Conservation (phyloP, 2,888 invertebrate genomes). For the Hirtodrosophila trivittata region DNA sequence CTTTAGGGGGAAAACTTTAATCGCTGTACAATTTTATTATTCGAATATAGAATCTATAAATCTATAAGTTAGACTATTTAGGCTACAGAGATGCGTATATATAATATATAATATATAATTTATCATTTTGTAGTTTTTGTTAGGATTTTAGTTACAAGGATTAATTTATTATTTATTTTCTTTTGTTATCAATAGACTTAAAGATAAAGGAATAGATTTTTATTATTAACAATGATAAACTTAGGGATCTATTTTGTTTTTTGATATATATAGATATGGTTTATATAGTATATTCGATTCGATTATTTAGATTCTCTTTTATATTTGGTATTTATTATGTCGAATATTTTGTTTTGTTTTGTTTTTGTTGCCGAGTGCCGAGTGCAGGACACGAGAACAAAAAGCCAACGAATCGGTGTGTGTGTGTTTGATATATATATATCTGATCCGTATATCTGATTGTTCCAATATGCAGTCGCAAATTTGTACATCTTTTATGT, state of each 20-base stretch:
- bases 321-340: too few relatives aligned
- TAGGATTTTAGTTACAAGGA: conserved; percentile 53
- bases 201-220: conserved; percentile 7
- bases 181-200: conserved; percentile 19
- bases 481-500: not conserved
- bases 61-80: too few relatives aligned
- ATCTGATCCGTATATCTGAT: conserved; percentile 15
- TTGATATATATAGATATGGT: conserved; percentile 29
- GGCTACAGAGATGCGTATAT: conserved; percentile 32
- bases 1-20: too few relatives aligned
- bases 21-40: too few relatives aligned
- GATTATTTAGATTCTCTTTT: conserved; percentile 24
- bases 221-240: conserved; percentile 35
- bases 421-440: conserved; percentile 61
- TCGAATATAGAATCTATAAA: conserved; percentile 31
- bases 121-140: conserved; percentile 6
- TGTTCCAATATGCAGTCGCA: not conserved
- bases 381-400: conserved; percentile 62
- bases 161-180: conserved; percentile 6
- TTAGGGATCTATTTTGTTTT: conserved; percentile 48
- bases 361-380: too few relatives aligned
- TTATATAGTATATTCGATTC: conserved; percentile 15
- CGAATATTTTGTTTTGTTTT: too few relatives aligned
- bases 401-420: conserved; percentile 57
- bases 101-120: conserved; percentile 4